Conservation (phyloP, 2,888 invertebrate species). For the Anaspis maculata region DNA sequence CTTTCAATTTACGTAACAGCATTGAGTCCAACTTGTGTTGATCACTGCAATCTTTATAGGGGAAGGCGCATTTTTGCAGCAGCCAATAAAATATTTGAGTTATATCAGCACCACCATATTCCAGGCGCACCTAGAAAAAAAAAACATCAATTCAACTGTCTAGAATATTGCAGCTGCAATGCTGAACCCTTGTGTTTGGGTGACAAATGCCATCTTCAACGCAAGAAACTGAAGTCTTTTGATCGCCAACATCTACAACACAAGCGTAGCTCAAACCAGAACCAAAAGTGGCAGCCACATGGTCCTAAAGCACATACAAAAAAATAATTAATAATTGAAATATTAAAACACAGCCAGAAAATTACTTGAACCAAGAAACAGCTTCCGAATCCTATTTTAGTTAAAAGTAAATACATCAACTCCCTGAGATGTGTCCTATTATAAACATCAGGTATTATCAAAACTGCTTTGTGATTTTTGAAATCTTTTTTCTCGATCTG, state of each 20-base stretch:
- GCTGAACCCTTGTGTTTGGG: constrained; percentile 65
- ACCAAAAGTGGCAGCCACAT: constrained; percentile 79
- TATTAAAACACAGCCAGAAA: not conserved
- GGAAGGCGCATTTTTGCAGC: constrained; percentile 82
- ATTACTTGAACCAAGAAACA: constrained; percentile 53
- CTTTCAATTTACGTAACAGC: constrained; percentile 75
- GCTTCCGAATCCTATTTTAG: constrained; percentile 75
- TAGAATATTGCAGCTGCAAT: not conserved
- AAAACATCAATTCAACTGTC: not conserved
- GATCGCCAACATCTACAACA: constrained; percentile 91
- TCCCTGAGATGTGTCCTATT: constrained; percentile 78
- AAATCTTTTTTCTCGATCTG: constrained; percentile 63
- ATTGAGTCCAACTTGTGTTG: constrained; percentile 67
- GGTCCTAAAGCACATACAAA: too few species aligned
- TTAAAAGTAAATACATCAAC: constrained; percentile 69
- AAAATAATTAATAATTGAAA: not conserved
- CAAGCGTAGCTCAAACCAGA: constrained; percentile 81
- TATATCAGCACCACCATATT: constrained; percentile 87
- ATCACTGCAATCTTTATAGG: constrained; percentile 74
- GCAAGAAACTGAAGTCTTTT: constrained; percentile 92
- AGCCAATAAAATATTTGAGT: constrained; percentile 85
- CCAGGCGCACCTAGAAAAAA: constrained; percentile 51
- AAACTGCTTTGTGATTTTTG: constrained; percentile 74
- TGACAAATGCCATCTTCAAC: constrained; percentile 95
- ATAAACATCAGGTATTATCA: constrained; percentile 86